Evolutionary conservation across 2,797 vertebrate species (phyloP), one percentile per base, ranked within the genome.

Genomic region (Siniperca scherzeri): DNA sequence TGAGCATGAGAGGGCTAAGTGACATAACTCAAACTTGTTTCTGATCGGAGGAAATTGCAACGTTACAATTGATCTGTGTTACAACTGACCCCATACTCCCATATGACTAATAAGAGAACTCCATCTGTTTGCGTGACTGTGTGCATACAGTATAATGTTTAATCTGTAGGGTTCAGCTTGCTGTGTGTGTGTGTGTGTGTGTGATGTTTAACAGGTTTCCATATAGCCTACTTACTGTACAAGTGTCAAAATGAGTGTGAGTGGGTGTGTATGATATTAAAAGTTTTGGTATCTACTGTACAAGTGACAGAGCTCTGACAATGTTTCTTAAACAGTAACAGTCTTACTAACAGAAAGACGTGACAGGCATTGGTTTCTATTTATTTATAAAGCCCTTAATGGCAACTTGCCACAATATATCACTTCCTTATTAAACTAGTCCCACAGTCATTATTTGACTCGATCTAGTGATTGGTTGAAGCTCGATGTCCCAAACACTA

Each of bases 191-290:
- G 21, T 9, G 40, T 21, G 22, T 5, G 42, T 4, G 52, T 36
- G 55, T 46, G 64, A 48, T 42, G 69, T 42, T 22, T 67, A 70
- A 76, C 79, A 42, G 73, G 56, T 70, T 33, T 77, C 56, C 25
- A 50, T 61, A 62, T 21, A 68, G 12, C 68, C 48, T 27, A 21
- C 70, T 73, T 46, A 74, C 55, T 72, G 74, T 85, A 56, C 62
- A 68, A 19, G 64, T 74, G 74, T 85, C 78, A 59, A 3, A 64
- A 33, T 70, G 27, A 65, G 50, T 77, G 74, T 53, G 73, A 40
- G 73, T 79, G 70, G 62, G 75, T 61, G 81, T 74, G 42, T 73
- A 62, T 52, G 59, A 70, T 77, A 64, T 74, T 70, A 73, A 81
- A 84, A 56, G 60, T 72, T 70, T 76, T 50, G 44, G 30, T 76